A percentile compares a stretch with the other conserved stretches of the same genome.
phyloP scores from a whole-genome alignment of 2,797 vertebrate species.

The Leptatherina wallacei region DNA sequence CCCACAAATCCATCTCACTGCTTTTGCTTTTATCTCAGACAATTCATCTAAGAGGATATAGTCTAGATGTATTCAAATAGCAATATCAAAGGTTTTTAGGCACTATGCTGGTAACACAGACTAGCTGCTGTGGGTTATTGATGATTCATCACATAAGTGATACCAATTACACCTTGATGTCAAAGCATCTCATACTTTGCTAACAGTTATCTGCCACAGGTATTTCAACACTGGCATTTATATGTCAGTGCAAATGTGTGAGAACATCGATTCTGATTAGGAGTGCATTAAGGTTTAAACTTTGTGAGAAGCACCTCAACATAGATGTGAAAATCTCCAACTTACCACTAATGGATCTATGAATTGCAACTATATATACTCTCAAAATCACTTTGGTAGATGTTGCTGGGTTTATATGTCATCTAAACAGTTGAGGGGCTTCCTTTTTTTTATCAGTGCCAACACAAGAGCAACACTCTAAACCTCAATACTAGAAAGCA shows the following conservation, averaged over 20 bases:
- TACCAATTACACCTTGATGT: conserved; percentile 12
- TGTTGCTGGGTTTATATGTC: conserved; percentile 22
- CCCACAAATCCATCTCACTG: conserved; percentile 1
- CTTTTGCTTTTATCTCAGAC: conserved; percentile 4
- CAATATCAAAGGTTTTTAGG: conserved; percentile 37
- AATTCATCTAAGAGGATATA: background rate
- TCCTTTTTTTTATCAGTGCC: conserved; percentile 14
- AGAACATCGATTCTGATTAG: conserved; percentile 7
- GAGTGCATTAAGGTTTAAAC: conserved; percentile 56
- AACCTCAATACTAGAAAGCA: conserved; percentile 23
- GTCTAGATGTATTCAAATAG: conserved; percentile 19
- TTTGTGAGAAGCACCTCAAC: conserved; percentile 37
- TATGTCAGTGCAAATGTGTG: conserved; percentile 51
- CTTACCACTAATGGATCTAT: conserved; percentile 16
- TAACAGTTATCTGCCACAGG: conserved; percentile 35
- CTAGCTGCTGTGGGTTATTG: conserved; percentile 10
- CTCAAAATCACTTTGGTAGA: conserved; percentile 43
- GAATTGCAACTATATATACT: conserved; percentile 7
- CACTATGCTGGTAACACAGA: conserved; percentile 56
- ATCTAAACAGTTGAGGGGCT: conserved; percentile 11
- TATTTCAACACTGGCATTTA: conserved; percentile 30
- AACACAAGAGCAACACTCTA: conserved; percentile 21
- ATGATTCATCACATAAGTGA: conserved; percentile 6
- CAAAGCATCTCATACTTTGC: conserved; percentile 34
- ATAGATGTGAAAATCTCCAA: conserved; percentile 17